Conservation (phyloP, 2,113 vertebrate species). For the Calonectris borealis region DNA sequence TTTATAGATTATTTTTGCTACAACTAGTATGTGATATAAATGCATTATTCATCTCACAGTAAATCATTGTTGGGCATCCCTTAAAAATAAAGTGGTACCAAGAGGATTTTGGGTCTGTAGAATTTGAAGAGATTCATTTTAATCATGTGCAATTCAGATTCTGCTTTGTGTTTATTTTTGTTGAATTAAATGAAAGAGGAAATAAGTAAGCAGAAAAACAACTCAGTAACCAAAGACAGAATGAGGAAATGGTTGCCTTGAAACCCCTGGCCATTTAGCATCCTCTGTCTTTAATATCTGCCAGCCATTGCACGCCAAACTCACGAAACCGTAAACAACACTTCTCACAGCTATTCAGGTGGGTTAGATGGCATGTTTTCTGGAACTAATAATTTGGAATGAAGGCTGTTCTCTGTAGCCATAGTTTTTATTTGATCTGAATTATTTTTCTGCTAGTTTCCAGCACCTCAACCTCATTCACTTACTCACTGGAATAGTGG, state of each 20-base stretch:
- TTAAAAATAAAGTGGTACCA: constrained; percentile 49
- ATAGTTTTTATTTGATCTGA: neutral
- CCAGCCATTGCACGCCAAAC: neutral
- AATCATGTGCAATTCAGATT: neutral
- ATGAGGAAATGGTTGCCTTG: neutral
- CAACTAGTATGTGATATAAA: constrained; percentile 72
- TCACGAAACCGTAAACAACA: neutral
- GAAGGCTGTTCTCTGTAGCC: neutral
- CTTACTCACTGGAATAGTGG: neutral
- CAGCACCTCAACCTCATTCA: neutral
- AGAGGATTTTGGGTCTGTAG: constrained; percentile 17
- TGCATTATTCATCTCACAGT: constrained; percentile 75
- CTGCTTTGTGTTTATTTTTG: neutral
- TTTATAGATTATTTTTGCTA: constrained; percentile 81
- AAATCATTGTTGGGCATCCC: constrained; percentile 62
- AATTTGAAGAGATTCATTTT: neutral
- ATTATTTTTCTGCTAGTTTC: neutral
- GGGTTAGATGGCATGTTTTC: neutral
- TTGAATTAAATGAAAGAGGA: neutral
- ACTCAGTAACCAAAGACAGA: neutral
- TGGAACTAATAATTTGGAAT: neutral
- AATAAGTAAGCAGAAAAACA: neutral
- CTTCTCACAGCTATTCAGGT: neutral
- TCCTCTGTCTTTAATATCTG: neutral
- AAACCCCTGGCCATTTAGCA: neutral